Evolutionary conservation across 2,888 invertebrate species (phyloP), one percentile per base, ranked within the genome.

Genomic region (Caenorhabditis sulstoni): DNA sequence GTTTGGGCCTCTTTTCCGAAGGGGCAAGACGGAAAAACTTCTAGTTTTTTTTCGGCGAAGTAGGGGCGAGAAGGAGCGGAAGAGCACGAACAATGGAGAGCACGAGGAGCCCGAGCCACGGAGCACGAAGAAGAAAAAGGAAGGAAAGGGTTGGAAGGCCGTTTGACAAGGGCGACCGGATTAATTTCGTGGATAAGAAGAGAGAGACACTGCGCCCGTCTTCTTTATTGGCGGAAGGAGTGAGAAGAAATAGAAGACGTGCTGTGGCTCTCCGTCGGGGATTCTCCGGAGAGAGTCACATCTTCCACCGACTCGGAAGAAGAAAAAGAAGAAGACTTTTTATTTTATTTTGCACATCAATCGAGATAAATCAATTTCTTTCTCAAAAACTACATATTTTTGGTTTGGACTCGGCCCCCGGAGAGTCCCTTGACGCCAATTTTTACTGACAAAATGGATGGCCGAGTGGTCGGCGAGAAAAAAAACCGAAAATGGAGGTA

Each of bases 351-450:
- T 62, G 57, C 64, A 58, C 73, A 73, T 73, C 64, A 73, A 73
- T 73, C 52, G 73, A 73, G 64, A 73, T 73, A 73, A 73, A 73
- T 73, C 73, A 73, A 73, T 73, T 71, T 62, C 29, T 16, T 37
- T 39, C 59, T 52, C 52, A 71, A 71, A 71, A 64, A 62, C 70
- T 62, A 57, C 57, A 67, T 23, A 67, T 58, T 50, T 68, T 68
- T 68, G 67, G 67, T 53, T 39, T 62, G 47, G 45, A 37, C 29
- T 22, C 29, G 4, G 29, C 29, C 29, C 29, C 29, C 29, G 7
- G 29, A 52, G n/a, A 44, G 64, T 73, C 73, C 64, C 73, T 64
- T 64, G 73, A 64, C 73, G 58, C 73, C 73, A 73, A 73, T 73
- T 58, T 73, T 64, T 50, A 55, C 47, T 61, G 62, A 22, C 55